These are phyloP conservation scores for Helostoma temminkii DNA, from an alignment of 2,797 vertebrate genomes.

Conservation along the genomic window DNA sequence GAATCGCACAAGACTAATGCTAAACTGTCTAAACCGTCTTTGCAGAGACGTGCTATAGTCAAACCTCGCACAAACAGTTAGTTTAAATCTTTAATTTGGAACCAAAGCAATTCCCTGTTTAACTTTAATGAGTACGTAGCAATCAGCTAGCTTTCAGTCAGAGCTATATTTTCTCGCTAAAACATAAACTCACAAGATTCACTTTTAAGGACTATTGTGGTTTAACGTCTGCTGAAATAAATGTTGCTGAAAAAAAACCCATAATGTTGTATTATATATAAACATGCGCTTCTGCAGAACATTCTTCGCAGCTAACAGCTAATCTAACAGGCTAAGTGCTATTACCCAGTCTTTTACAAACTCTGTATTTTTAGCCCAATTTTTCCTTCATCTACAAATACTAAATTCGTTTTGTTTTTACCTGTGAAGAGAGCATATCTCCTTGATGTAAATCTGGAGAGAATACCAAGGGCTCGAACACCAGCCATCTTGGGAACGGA, in stretches of 20 bases:
- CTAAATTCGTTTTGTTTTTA: conserved; percentile 29
- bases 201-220: rapidly evolving
- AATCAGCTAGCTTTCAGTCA: conserved; percentile 20
- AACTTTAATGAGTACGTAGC: conserved; percentile 3
- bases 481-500: conserved; percentile 83
- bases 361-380: rapidly evolving
- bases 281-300: neutral
- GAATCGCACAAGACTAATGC: conserved; percentile 11
- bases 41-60: too few species aligned
- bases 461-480: conserved; percentile 80
- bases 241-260: rapidly evolving
- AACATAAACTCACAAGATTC: neutral
- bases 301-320: conserved; percentile 36
- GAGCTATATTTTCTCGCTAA: neutral
- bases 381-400: rapidly evolving
- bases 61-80: neutral
- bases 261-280: neutral
- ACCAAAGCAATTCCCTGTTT: too few species aligned
- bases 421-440: conserved; percentile 78
- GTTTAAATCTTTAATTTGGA: neutral
- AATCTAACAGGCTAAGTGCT: conserved; percentile 49
- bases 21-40: neutral
- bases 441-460: conserved; percentile 75
- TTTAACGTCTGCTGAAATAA: neutral
- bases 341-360: neutral